Evolutionary conservation across 2,888 invertebrate genomes (phyloP).

Genomic region (Drosophila merina): DNA sequence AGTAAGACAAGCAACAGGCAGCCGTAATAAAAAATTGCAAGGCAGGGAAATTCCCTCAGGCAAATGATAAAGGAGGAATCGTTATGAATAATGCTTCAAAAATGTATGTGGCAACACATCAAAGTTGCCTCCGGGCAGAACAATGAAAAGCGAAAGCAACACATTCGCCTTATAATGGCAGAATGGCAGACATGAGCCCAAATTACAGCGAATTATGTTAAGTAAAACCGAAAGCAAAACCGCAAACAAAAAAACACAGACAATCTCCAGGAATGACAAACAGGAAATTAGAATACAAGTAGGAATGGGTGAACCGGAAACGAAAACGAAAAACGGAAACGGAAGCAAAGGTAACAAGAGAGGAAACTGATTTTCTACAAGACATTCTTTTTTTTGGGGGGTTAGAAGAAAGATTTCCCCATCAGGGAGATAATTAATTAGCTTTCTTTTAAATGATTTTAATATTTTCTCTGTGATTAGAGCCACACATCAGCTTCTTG

Average conservation of each 20-base stretch:
- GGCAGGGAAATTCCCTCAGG: slow-evolving; percentile 18
- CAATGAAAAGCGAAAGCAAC: slow-evolving; percentile 50
- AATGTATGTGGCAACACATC: slow-evolving; percentile 49
- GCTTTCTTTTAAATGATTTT: background rate
- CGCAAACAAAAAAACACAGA: background rate
- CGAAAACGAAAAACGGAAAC: slow-evolving; percentile 1
- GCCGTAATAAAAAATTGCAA: slow-evolving; percentile 8
- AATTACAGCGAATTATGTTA: slow-evolving; percentile 57
- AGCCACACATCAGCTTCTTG: too few species aligned
- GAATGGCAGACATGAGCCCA: slow-evolving; percentile 35
- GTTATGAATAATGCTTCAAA: slow-evolving; percentile 61
- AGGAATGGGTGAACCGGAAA: slow-evolving; percentile 6
- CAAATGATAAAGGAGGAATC: slow-evolving; percentile 27
- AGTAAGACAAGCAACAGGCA: background rate
- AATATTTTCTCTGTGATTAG: too few species aligned
- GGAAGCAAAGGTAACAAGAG: background rate
- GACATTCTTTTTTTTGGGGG: background rate
- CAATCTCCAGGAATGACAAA: slow-evolving; percentile 11
- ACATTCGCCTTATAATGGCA: slow-evolving; percentile 51
- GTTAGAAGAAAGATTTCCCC: background rate
- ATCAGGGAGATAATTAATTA: background rate
- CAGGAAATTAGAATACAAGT: slow-evolving; percentile 10
- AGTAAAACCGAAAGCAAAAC: slow-evolving; percentile 40
- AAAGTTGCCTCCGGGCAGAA: slow-evolving; percentile 51
- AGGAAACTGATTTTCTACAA: background rate